Base-by-base conservation (phyloP, 2,113 vertebrate species). In the Atractosteus spatula region DNA sequence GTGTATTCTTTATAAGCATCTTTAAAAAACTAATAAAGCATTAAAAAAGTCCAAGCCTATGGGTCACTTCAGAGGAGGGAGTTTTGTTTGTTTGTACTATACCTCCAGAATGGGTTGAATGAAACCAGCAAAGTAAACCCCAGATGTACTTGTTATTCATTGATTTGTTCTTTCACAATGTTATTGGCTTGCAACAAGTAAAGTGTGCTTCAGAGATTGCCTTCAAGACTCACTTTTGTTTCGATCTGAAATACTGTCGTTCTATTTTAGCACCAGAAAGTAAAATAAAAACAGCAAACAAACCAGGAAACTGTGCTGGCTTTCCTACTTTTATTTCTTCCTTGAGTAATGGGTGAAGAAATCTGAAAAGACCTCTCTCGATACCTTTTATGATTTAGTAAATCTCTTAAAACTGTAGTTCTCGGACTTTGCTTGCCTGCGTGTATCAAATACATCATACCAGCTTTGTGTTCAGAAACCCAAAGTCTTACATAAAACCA, bases 61-160 rank as follows among this genome's bases (percentile, higher is more conserved):
- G 1, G 8, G 66, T 47, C 8, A 68, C 45, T 29, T 1, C 57
- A 76, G 12, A 70, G 73, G 69, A 41, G 64, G 73, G 69, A 75
- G 74, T 14, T 54, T 51, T 76, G 55, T 80, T 70, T 69, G 65
- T 73, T 67, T 77, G 1, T 51, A 68, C 47, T 8, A 16, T 29
- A 29, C 62, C 62, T 54, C n/a, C 64, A 41, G 42, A 45, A 68
- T 68, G 42, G 44, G n/a, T 8, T 16, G n/a, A 55, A 17, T 47
- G 54, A 8, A 54, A 47, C 55, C 43, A 11, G 16, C 3, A 10
- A 47, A 66, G 55, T 3, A 68, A 69, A 56, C 75, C 74, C 55
- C 55, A 42, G 11, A 59, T 68, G 78, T 8, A 68, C 76, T 81
- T 80, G 73, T 81, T 83, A 82, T 86, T 80, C 78, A 85, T 71